Evolutionary conservation across 2,113 vertebrate species (phyloP).

Genomic region (Cephalophus harveyi): DNA sequence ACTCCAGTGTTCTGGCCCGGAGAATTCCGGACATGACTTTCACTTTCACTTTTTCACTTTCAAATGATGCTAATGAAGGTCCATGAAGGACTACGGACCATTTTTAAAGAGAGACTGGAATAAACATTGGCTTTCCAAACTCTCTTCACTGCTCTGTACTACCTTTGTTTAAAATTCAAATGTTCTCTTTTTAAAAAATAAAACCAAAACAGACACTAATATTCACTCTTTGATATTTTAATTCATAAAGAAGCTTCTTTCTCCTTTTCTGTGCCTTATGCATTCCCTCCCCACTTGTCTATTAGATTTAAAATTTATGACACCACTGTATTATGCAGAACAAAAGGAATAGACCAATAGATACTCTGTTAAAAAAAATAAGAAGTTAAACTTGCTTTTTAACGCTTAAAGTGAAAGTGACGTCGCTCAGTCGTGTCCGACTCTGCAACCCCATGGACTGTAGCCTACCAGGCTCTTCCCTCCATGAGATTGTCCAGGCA

Average conservation of each 20-base stretch:
- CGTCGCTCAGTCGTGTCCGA: no score
- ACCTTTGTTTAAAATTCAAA: neutral
- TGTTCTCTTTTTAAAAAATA: neutral
- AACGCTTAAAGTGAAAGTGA: neutral
- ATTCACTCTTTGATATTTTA: neutral
- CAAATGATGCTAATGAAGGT: neutral
- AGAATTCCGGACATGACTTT: neutral
- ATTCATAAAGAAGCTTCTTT: neutral
- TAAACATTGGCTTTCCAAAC: neutral
- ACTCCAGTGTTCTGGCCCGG: neutral
- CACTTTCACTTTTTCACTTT: neutral
- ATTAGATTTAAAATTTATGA: neutral
- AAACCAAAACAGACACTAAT: neutral
- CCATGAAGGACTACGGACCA: neutral
- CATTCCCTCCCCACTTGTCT: neutral
- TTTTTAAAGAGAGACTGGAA: neutral
- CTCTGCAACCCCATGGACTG: no score
- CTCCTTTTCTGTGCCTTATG: neutral
- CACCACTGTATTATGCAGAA: neutral
- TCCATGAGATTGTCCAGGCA: no score
- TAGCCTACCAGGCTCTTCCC: no score
- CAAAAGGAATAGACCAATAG: neutral
- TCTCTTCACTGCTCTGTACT: neutral
- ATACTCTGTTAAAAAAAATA: neutral
- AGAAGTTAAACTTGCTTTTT: neutral